Evolutionary conservation across 2,888 invertebrate genomes (phyloP).

Genomic region (Adineta ricciae): DNA sequence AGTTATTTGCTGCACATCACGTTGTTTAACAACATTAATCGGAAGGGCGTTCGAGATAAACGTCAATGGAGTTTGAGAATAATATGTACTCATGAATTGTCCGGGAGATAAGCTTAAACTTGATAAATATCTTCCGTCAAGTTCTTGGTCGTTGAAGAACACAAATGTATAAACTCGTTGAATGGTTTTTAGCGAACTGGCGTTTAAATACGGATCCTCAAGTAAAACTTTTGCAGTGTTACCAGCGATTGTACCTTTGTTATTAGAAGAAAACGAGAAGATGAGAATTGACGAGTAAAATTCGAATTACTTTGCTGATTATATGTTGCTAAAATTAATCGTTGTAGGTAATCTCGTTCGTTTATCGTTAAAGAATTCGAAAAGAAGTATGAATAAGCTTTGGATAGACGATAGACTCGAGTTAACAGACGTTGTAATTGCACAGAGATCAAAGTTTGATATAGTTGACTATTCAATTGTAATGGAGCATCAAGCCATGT

Average conservation of each 20-base stretch:
- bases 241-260: not conserved
- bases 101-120: not conserved
- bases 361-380: not conserved
- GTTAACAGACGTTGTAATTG: not conserved
- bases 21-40: not conserved
- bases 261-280: not conserved
- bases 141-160: constrained; percentile 11
- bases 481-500: not conserved
- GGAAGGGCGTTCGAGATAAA: not conserved
- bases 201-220: constrained; percentile 5
- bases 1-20: not conserved
- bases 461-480: not conserved
- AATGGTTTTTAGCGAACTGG: not conserved
- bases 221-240: not conserved
- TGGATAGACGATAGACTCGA: not conserved
- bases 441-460: not conserved
- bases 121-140: constrained; percentile 16
- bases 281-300: no score
- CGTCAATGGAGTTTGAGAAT: not conserved
- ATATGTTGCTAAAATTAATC: constrained; percentile 2
- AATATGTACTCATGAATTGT: not conserved
- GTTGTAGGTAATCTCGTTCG: not conserved
- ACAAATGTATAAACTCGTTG: not conserved
- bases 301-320: not conserved
- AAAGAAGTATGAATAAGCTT: constrained; percentile 2